These are phyloP conservation scores for Agelaius tricolor DNA, from an alignment of 2,113 vertebrate species.

Conservation along the genomic window DNA sequence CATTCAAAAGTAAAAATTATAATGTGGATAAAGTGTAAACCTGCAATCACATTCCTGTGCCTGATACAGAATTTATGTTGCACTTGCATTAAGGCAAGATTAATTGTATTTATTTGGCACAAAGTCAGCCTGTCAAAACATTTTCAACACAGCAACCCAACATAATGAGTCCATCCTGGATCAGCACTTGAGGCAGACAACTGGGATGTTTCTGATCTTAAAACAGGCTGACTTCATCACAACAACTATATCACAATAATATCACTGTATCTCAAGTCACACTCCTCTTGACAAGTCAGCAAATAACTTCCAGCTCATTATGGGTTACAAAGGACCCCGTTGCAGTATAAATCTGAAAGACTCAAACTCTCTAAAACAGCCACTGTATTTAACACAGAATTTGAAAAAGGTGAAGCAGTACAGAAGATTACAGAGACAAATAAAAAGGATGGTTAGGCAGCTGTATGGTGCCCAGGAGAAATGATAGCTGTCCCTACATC, in stretches of 20 bases:
- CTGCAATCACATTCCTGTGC: not conserved
- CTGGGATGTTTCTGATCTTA: not conserved
- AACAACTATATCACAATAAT: not conserved
- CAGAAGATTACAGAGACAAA: not conserved
- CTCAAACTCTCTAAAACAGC: not conserved
- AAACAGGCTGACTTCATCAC: not conserved
- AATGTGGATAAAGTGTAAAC: not conserved
- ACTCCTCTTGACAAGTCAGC: not conserved
- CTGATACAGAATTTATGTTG: not conserved
- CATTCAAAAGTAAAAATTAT: not conserved
- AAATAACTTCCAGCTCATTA: not conserved
- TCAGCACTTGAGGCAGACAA: not conserved
- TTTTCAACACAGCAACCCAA: not conserved
- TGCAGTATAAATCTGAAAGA: not conserved
- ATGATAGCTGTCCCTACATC: accelerated
- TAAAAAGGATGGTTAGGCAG: not conserved
- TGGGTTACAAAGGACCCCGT: not conserved
- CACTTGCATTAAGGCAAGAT: not conserved
- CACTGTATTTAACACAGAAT: not conserved
- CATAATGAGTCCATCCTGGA: not conserved
- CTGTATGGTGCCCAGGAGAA: not conserved
- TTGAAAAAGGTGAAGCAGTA: not conserved
- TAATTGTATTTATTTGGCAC: not conserved
- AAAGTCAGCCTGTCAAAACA: not conserved
- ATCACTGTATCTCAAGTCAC: not conserved